Conservation (phyloP, 2,888 invertebrate species). For the Acrobasis suavella region DNA sequence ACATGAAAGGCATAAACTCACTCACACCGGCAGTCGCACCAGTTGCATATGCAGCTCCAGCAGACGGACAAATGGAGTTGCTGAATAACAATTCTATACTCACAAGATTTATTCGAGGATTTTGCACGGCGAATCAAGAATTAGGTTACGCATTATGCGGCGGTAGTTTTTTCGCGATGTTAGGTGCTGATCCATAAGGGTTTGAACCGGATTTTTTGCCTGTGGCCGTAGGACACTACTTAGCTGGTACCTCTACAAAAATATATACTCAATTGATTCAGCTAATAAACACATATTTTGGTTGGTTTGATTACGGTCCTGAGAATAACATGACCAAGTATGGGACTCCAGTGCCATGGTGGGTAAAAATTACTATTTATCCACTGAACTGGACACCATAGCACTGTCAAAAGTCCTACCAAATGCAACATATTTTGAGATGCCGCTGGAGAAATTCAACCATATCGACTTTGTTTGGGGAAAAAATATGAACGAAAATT, state of each 20-base stretch:
- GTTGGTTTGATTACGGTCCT: slow-evolving; percentile 2
- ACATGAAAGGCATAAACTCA: not conserved
- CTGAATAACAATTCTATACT: not conserved
- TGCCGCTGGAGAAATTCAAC: not conserved
- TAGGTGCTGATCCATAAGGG: not conserved
- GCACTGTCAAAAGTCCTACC: not conserved
- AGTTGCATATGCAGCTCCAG: not conserved
- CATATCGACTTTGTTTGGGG: slow-evolving; percentile 3
- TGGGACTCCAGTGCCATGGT: not conserved
- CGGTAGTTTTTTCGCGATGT: not conserved
- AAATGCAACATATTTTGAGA: slow-evolving; percentile 2
- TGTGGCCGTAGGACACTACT: not conserved
- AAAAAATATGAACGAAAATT: not conserved
- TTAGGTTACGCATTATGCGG: not conserved
- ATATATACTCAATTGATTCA: not conserved
- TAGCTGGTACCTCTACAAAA: not conserved
- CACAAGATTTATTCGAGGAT: not conserved
- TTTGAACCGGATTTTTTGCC: not conserved
- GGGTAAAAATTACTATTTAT: not conserved
- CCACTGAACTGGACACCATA: not conserved
- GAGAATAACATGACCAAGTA: not conserved
- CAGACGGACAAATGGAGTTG: not conserved
- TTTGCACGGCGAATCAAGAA: not conserved
- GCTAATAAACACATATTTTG: not conserved
- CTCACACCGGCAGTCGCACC: not conserved